Evolutionary conservation across 1,140 invertebrate species (phyloP).

Genomic region (Cepaea nemoralis): DNA sequence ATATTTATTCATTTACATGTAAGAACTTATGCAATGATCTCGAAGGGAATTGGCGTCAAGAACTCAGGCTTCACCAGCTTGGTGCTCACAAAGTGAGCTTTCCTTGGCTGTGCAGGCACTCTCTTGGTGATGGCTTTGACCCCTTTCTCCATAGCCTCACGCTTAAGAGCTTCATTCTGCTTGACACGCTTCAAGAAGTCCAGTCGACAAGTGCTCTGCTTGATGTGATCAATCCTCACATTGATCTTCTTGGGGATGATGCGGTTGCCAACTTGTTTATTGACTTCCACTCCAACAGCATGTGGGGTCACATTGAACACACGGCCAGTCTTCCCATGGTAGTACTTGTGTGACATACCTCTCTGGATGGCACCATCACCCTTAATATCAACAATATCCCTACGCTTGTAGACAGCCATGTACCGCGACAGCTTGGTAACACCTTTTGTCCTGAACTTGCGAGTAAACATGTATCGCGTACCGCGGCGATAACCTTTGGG

Average conservation of each 20-base stretch:
- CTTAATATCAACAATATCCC: conserved; percentile 99
- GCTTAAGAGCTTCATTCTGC: too few species aligned
- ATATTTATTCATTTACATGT: too few species aligned
- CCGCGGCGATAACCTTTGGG: conserved; percentile 94
- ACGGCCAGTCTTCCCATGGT: conserved; percentile 94
- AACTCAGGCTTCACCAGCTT: conserved; percentile 83
- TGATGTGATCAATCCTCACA: conserved; percentile 96
- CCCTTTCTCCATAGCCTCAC: too few species aligned
- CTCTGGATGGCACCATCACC: conserved; percentile 99
- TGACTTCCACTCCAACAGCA: conserved; percentile 98
- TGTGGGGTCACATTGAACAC: conserved; percentile 98
- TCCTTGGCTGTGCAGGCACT: conserved; percentile 85
- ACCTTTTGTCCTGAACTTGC: conserved; percentile 94
- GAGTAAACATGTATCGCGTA: conserved; percentile 96
- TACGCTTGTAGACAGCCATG: conserved; percentile 95
- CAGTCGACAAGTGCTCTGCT: conserved; percentile 94
- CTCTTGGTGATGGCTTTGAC: too few species aligned
- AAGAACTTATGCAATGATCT: conserved; percentile 95
- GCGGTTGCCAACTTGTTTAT: conserved; percentile 89
- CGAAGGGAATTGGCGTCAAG: conserved; percentile 94
- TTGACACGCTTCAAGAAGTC: conserved; percentile 95
- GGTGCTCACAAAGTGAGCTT: conserved; percentile 89
- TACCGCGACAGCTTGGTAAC: conserved; percentile 95
- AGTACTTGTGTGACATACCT: conserved; percentile 98
- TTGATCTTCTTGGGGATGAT: conserved; percentile 97